phyloP scores from a whole-genome alignment of 2,113 vertebrate genomes.

The Capreolus pygargus region DNA sequence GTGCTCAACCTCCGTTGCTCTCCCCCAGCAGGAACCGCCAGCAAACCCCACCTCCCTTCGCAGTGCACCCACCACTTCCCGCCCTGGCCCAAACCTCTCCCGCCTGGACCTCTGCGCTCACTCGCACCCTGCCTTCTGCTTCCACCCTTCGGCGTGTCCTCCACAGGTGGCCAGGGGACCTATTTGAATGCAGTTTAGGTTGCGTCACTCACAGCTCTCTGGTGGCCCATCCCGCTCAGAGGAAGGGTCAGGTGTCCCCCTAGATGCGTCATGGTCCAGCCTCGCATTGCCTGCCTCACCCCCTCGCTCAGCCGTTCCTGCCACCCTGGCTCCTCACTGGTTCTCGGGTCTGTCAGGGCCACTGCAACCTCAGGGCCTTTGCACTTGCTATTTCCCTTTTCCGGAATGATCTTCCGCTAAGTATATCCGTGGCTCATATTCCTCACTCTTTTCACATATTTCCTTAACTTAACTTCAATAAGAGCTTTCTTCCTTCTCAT shows the following conservation, averaged over 20 bases:
- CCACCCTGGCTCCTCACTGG: neutral
- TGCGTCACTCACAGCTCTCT: neutral
- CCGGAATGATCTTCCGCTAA: neutral
- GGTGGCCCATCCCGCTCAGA: neutral
- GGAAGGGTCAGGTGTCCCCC: neutral
- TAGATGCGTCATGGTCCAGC: neutral
- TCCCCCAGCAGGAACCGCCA: neutral
- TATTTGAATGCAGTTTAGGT: neutral
- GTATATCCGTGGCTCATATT: neutral
- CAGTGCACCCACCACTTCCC: neutral
- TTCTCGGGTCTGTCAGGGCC: rapidly evolving
- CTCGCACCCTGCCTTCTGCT: neutral
- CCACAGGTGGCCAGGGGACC: neutral
- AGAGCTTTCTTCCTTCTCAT: neutral
- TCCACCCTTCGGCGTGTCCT: neutral
- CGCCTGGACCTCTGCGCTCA: neutral
- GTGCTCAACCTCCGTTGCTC: too few species aligned
- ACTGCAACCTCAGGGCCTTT: neutral
- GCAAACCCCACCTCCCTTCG: neutral
- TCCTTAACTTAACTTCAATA: neutral
- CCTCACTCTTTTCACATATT: neutral
- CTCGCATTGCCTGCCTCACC: rapidly evolving
- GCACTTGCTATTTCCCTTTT: neutral
- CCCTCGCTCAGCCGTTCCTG: neutral
- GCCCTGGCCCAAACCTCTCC: neutral